These are phyloP conservation scores for Stegastes partitus DNA, from an alignment of 2,113 vertebrate genomes.

Conservation along the genomic window DNA sequence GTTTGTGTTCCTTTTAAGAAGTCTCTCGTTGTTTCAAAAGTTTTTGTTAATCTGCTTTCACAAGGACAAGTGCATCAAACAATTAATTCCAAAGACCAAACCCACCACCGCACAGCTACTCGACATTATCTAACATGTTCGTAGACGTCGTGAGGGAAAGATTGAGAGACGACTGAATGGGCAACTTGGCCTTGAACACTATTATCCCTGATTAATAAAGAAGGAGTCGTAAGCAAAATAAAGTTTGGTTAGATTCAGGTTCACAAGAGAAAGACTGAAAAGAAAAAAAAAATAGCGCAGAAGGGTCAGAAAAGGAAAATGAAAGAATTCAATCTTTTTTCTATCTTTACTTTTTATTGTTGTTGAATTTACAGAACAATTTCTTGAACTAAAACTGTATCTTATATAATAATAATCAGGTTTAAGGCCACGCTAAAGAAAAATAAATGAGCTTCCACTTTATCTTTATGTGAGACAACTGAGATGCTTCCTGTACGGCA, in stretches of 20 bases:
- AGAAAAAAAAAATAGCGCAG: background rate
- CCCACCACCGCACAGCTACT: background rate
- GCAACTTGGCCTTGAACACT: background rate
- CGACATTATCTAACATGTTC: background rate
- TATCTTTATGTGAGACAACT: background rate
- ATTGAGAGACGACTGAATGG: too few relatives aligned
- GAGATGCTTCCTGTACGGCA: background rate
- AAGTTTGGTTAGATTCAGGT: background rate
- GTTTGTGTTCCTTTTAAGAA: background rate
- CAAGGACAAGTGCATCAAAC: background rate
- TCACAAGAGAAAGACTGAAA: background rate
- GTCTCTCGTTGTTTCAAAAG: background rate
- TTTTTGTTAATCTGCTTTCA: background rate
- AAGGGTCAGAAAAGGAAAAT: background rate
- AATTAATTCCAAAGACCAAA: background rate
- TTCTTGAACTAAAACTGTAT: too few relatives aligned
- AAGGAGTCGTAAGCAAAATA: background rate
- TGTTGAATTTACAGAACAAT: too few relatives aligned
- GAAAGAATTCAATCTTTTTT: background rate
- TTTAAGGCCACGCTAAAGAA: too few relatives aligned
- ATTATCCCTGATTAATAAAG: constrained; percentile 19
- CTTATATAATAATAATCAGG: background rate
- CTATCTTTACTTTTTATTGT: background rate
- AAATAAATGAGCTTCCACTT: background rate
- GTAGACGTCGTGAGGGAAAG: too few relatives aligned